phyloP scores from a whole-genome alignment of 37 sponge, comb jelly and placozoan species.

The Hormiphora californensis region DNA sequence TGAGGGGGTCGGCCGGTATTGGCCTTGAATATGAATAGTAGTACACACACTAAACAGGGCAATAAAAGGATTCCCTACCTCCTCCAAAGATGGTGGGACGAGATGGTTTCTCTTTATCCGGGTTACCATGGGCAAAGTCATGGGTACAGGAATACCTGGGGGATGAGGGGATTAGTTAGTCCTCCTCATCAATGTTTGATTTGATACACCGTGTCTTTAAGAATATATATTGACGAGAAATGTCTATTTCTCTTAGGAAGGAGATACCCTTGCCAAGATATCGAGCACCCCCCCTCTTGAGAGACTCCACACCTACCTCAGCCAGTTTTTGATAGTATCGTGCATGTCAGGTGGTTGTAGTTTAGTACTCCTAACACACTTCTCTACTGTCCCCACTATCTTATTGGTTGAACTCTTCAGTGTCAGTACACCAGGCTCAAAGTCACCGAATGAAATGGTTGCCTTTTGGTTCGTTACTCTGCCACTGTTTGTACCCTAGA shows the following conservation, averaged over 20 bases:
- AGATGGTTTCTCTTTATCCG: neutral
- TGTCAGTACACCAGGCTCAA: slow-evolving; percentile 17
- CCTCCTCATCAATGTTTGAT: slow-evolving; percentile 19
- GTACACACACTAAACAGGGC: no score
- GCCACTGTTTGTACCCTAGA: neutral
- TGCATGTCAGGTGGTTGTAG: slow-evolving; percentile 6
- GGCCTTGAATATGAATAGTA: no score
- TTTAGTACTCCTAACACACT: slow-evolving; percentile 47
- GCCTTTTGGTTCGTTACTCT: slow-evolving; percentile 36
- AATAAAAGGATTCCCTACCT: no score
- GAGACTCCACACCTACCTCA: slow-evolving; percentile 39
- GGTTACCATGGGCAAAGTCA: neutral
- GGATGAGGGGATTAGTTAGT: neutral
- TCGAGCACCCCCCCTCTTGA: no score
- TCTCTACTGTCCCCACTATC: slow-evolving; percentile 32
- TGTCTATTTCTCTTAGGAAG: no score
- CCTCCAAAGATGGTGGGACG: slow-evolving; percentile 28
- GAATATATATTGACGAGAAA: no score
- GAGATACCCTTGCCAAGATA: no score
- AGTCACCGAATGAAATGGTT: neutral
- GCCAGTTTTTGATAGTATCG: slow-evolving; percentile 29
- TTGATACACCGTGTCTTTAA: no score
- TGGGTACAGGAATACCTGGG: neutral
- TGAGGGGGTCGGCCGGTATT: no score
- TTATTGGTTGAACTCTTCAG: neutral